phyloP scores from a whole-genome alignment of 2,797 vertebrate genomes.

The Acanthurus tractus region DNA sequence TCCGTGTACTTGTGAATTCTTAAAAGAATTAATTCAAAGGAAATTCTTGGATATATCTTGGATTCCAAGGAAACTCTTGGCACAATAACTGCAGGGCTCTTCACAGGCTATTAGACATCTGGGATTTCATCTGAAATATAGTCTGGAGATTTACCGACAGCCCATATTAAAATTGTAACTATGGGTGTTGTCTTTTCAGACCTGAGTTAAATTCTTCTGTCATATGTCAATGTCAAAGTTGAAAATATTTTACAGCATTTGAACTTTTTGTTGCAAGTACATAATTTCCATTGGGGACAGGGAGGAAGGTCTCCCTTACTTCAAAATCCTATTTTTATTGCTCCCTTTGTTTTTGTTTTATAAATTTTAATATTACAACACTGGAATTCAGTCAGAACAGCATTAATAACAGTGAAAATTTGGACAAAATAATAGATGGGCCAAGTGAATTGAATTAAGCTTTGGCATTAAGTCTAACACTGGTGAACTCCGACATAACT shows the following conservation, averaged over 20 bases:
- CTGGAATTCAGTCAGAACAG: background rate
- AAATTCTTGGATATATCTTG: background rate
- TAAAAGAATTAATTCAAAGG: background rate
- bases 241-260: background rate
- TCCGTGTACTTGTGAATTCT: too few relatives aligned
- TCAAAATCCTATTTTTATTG: background rate
- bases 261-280: background rate
- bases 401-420: background rate
- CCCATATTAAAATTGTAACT: background rate
- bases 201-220: too few relatives aligned
- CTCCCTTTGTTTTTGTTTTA: background rate
- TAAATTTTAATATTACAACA: background rate
- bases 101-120: background rate
- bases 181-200: too few relatives aligned
- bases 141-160: background rate
- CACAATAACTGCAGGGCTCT: background rate
- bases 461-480: too few relatives aligned
- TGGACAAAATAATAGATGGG: background rate
- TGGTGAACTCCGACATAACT: too few relatives aligned
- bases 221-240: background rate
- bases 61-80: constrained; percentile 8
- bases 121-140: background rate
- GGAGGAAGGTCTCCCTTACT: background rate
- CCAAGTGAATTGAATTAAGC: too few relatives aligned
- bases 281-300: background rate